phyloP scores from a whole-genome alignment of 2,888 invertebrate genomes.

The Drosophila fulvimacula region DNA sequence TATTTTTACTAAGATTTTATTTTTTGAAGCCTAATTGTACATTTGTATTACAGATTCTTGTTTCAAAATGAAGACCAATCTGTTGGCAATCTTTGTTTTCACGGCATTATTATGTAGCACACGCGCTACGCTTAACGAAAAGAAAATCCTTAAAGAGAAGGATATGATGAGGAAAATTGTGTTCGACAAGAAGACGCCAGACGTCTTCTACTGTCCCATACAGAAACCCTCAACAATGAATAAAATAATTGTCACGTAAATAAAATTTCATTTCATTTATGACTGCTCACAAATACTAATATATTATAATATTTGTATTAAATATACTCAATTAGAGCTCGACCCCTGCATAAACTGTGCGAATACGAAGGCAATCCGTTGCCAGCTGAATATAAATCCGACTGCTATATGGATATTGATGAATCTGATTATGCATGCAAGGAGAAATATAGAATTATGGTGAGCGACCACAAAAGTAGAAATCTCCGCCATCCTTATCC shows the following conservation, averaged over 20 bases:
- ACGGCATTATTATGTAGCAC: slow-evolving; percentile 47
- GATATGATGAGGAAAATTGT: slow-evolving; percentile 92
- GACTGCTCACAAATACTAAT: not conserved
- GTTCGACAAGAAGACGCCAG: slow-evolving; percentile 91
- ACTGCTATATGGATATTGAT: slow-evolving; percentile 92
- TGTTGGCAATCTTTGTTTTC: slow-evolving; percentile 26
- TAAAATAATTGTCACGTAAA: slow-evolving; percentile 89
- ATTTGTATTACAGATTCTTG: slow-evolving; percentile 10
- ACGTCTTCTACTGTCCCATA: slow-evolving; percentile 92
- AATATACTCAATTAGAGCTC: slow-evolving; percentile 84
- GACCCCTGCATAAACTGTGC: slow-evolving; percentile 89
- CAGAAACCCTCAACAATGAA: slow-evolving; percentile 91
- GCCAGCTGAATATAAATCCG: slow-evolving; percentile 90
- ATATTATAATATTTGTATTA: not conserved
- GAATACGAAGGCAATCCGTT: slow-evolving; percentile 90
- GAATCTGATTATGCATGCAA: slow-evolving; percentile 92
- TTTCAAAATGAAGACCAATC: slow-evolving; percentile 35
- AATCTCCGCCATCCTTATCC: not conserved
- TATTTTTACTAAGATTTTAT: not conserved
- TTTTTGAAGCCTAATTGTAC: too few relatives aligned
- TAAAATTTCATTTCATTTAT: not conserved
- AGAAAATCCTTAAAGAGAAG: slow-evolving; percentile 85
- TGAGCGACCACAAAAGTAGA: slow-evolving; percentile 83
- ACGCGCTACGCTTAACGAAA: slow-evolving; percentile 73
- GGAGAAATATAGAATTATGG: slow-evolving; percentile 92